These are phyloP conservation scores for Proteles cristata DNA, from an alignment of 2,113 vertebrate genomes.

Conservation along the genomic window DNA sequence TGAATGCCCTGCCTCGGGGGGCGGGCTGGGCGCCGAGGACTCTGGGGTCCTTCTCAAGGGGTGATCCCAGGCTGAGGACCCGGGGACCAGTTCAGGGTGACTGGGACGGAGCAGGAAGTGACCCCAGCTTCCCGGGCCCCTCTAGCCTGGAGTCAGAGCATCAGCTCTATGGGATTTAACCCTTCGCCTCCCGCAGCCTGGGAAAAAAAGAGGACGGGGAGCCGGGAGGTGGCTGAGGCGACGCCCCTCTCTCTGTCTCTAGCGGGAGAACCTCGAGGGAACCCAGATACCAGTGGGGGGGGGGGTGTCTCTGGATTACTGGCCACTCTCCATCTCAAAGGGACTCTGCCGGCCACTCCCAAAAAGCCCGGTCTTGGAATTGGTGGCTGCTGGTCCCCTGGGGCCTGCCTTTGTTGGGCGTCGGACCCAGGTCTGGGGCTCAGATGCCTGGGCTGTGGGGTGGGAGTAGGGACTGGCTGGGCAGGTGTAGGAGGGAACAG, in stretches of 20 bases:
- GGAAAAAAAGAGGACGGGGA: conserved; percentile 28
- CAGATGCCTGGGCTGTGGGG: neutral
- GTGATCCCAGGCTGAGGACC: conserved; percentile 82
- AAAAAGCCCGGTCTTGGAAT: neutral
- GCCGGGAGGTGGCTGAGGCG: neutral
- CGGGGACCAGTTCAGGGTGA: conserved; percentile 84
- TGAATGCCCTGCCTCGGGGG: conserved; percentile 66
- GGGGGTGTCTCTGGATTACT: neutral
- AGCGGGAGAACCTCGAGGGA: neutral
- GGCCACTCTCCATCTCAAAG: neutral
- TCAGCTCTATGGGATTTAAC: conserved; percentile 85
- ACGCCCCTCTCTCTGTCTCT: neutral
- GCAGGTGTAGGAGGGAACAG: neutral
- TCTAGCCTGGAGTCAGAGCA: conserved; percentile 83
- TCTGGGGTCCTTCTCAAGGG: conserved; percentile 75
- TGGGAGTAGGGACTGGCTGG: neutral
- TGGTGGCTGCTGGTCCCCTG: conserved; percentile 16
- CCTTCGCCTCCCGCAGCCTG: conserved; percentile 75
- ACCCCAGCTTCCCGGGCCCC: conserved; percentile 85
- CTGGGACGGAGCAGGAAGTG: conserved; percentile 85
- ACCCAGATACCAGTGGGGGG: neutral
- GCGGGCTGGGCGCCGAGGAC: conserved; percentile 49
- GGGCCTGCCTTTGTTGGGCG: conserved; percentile 62
- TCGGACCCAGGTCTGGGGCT: neutral
- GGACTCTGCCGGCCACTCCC: neutral